Evolutionary conservation across 2,113 vertebrate species (phyloP).

Genomic region (Hippopotamus amphibius): DNA sequence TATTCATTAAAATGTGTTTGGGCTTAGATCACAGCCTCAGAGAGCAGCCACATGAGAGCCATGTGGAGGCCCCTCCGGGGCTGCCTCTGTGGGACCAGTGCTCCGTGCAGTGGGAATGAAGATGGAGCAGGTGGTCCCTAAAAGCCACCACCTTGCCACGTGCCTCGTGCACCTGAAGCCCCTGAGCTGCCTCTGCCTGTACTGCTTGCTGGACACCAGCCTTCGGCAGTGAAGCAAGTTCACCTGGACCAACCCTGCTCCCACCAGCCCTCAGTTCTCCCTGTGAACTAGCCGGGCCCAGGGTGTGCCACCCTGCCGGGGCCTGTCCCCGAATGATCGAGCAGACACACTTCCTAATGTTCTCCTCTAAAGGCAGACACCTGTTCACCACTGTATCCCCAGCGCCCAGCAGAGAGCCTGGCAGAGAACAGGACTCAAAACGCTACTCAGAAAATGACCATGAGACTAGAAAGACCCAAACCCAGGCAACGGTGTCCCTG

Average conservation of each 20-base stretch:
- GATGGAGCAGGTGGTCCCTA: not conserved
- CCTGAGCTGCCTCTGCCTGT: not conserved
- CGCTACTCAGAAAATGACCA: not conserved
- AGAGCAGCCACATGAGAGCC: rapidly evolving
- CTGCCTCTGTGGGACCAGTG: not conserved
- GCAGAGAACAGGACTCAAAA: too few relatives aligned
- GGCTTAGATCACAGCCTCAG: not conserved
- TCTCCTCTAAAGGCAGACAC: not conserved
- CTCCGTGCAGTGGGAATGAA: not conserved
- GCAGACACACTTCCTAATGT: not conserved
- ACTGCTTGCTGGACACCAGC: rapidly evolving
- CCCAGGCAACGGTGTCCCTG: not conserved
- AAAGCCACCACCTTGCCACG: rapidly evolving
- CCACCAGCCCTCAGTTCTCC: rapidly evolving
- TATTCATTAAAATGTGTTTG: not conserved
- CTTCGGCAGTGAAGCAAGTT: rapidly evolving
- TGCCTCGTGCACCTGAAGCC: not conserved
- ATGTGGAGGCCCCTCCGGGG: not conserved
- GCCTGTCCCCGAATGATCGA: not conserved
- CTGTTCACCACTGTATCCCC: not conserved
- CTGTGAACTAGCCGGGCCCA: not conserved
- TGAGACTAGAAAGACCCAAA: not conserved
- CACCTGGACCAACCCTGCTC: rapidly evolving
- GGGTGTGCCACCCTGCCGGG: too few relatives aligned
- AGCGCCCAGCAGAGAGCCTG: not conserved